phyloP scores from a whole-genome alignment of 2,888 invertebrate species.

The Drosophila hamatofila region DNA sequence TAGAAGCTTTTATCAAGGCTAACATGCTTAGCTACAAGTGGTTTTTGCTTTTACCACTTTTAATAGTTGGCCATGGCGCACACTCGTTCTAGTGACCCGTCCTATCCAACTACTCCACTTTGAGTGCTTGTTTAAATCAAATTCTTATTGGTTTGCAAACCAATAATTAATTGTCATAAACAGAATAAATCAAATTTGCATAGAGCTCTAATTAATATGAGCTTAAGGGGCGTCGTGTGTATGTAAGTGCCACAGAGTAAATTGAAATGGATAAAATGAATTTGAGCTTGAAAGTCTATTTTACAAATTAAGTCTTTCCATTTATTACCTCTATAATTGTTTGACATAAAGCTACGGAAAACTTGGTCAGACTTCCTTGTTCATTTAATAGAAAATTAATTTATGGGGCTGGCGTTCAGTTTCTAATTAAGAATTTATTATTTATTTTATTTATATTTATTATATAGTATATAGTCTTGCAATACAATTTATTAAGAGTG shows the following conservation, averaged over 20 bases:
- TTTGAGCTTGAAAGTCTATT: neutral
- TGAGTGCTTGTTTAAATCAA: slow-evolving; percentile 8
- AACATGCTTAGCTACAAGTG: slow-evolving; percentile 69
- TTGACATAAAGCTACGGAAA: neutral
- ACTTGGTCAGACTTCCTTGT: neutral
- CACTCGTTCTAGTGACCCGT: slow-evolving; percentile 63
- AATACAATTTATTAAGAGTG: neutral
- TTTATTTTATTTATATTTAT: neutral
- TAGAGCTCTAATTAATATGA: slow-evolving; percentile 10
- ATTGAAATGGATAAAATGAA: neutral
- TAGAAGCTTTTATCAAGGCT: slow-evolving; percentile 70
- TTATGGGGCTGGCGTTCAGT: neutral
- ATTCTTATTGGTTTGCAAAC: slow-evolving; percentile 21
- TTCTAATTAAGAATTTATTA: no score
- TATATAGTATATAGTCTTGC: neutral
- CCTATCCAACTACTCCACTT: neutral
- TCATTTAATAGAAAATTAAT: neutral
- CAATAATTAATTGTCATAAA: slow-evolving; percentile 27
- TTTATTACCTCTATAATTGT: neutral
- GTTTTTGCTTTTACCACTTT: slow-evolving; percentile 62
- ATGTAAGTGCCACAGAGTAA: neutral
- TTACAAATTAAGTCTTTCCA: neutral
- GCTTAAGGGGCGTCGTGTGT: neutral
- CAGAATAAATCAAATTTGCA: slow-evolving; percentile 33
- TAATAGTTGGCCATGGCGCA: slow-evolving; percentile 43